Base-by-base conservation (phyloP, 2,113 vertebrate genomes). In the Actenoides hombroni region DNA sequence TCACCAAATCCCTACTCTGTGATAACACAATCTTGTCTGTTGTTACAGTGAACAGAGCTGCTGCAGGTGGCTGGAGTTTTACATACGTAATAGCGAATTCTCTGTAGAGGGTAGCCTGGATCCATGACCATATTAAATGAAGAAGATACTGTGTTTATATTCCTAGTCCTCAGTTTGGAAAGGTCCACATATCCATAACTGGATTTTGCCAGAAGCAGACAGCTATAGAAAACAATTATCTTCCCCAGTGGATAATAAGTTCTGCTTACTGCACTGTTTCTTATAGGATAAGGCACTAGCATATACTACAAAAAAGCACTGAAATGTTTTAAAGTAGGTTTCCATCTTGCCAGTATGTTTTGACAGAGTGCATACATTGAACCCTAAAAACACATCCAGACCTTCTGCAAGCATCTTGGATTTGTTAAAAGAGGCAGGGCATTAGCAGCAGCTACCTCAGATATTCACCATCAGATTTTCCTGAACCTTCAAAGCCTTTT, bases 331-430 rank as follows among this genome's bases (percentile, higher is more conserved):
- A 31, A 24, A 49, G 4, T 10, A 69, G 28, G 49, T 57, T 86
- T 42, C 53, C n/a, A 61, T 26, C 44, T 60, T 67, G 24, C 24
- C 82, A 61, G 46, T 16, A 25, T 70, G n/a, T 64, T 68, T 57
- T 71, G 19, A 48, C 3, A 46, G 51, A 33, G 3, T 5, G 11
- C 16, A 4, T 31, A 31, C 0, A 1, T 2, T 1, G 1, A 57
- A 61, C 12, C 8, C 12, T 2, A 35, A 42, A 53, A 31, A 2
- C 39, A 90, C 29, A 81, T 48, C 57, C 53, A 14, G 10, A 44
- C 3, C 7, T 73, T 17, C 13, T 14, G 64, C 21, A 26, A 53
- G n/a, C 33, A 49, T 25, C 31, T 6, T n/a, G 29, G 31, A 8
- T 53, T 61, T 25, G 68, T 83, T 61, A 16, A 57, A 57, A 80